Conservation (phyloP, 1,140 invertebrate genomes). For the Drosophila pseudoananassae region DNA sequence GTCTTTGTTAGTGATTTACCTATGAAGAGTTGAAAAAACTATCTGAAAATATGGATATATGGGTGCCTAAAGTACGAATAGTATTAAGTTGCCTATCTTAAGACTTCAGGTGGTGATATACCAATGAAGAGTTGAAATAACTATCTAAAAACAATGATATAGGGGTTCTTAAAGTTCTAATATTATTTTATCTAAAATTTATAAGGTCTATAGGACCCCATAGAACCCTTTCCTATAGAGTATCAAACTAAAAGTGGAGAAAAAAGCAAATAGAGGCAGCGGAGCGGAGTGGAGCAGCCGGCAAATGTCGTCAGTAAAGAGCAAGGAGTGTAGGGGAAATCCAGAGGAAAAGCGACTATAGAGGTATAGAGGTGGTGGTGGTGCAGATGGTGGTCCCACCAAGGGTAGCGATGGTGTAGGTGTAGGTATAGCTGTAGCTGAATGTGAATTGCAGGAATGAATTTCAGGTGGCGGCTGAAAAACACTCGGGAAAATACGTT, state of each 20-base stretch:
- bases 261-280: conserved; percentile 22
- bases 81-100: too few relatives aligned
- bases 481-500: conserved; percentile 67
- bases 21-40: too few relatives aligned
- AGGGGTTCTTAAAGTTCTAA: too few relatives aligned
- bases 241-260: conserved; percentile 16
- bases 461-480: conserved; percentile 65
- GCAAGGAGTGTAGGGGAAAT: conserved; percentile 38
- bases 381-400: neutral
- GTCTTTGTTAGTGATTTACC: too few relatives aligned
- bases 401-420: too few relatives aligned
- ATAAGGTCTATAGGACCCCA: neutral
- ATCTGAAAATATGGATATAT: too few relatives aligned
- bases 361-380: conserved; percentile 1
- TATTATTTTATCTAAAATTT: too few relatives aligned
- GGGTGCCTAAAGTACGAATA: too few relatives aligned
- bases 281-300: conserved; percentile 32
- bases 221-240: conserved; percentile 12
- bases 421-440: too few relatives aligned
- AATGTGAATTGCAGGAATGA: conserved; percentile 54
- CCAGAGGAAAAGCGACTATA: conserved; percentile 26
- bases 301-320: conserved; percentile 75
- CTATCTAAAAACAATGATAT: too few relatives aligned
- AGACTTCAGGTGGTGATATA: too few relatives aligned
- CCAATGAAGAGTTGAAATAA: too few relatives aligned